These are phyloP conservation scores for Nemurella pictetii DNA, from an alignment of 2,888 invertebrate species.

Conservation along the genomic window DNA sequence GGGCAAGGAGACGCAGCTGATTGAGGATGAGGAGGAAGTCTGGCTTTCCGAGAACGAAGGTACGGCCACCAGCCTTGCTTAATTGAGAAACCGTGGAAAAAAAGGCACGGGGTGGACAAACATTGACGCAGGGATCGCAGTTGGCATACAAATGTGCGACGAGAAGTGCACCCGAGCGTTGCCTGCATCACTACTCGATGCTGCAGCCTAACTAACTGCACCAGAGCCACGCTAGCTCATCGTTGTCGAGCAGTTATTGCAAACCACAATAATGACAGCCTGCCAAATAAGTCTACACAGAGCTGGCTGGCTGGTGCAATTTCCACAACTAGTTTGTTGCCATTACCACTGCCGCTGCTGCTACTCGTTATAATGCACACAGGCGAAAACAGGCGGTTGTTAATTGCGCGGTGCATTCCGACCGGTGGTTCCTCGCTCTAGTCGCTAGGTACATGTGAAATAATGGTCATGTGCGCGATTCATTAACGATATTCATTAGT, in stretches of 20 bases:
- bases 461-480: not conserved
- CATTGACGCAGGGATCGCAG: not conserved
- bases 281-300: not conserved
- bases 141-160: not conserved
- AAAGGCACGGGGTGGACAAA: not conserved
- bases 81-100: not conserved
- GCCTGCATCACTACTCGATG: not conserved
- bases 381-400: not conserved
- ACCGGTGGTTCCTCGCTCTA: not conserved
- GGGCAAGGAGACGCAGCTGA: not conserved
- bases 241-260: not conserved
- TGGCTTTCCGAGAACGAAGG: not conserved
- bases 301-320: not conserved
- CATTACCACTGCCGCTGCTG: not conserved
- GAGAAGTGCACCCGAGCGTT: not conserved
- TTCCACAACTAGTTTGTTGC: not conserved
- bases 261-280: not conserved
- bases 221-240: not conserved
- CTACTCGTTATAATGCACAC: not conserved
- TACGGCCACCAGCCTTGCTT: not conserved
- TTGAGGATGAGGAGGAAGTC: not conserved
- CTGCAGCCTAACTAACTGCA: no score
- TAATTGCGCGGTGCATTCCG: not conserved
- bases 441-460: not conserved
- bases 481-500: not conserved